phyloP scores from a whole-genome alignment of 2,888 invertebrate genomes.

The Amitus sp. region DNA sequence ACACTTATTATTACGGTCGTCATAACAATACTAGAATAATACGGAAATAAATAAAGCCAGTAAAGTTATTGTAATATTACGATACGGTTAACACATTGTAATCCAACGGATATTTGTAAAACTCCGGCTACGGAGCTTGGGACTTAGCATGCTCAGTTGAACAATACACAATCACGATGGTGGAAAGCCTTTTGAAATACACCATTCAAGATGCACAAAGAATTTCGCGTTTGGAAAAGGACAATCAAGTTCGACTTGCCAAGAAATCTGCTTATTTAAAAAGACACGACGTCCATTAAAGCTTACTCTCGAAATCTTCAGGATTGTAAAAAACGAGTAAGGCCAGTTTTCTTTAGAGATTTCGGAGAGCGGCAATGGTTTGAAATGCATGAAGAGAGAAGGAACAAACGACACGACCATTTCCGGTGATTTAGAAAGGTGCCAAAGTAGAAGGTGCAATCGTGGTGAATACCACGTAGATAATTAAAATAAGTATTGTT shows the following conservation, averaged over 20 bases:
- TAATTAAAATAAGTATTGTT: neutral
- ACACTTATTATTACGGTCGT: slow-evolving; percentile 33
- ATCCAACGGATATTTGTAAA: slow-evolving; percentile 46
- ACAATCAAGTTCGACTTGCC: slow-evolving; percentile 61
- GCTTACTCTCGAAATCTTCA: no score
- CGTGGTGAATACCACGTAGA: slow-evolving; percentile 3
- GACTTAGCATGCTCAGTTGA: slow-evolving; percentile 67
- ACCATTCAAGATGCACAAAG: slow-evolving; percentile 56
- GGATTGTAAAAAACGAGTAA: no score
- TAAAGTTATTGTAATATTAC: slow-evolving; percentile 47
- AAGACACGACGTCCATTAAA: slow-evolving; percentile 55
- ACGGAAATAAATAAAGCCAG: slow-evolving; percentile 60
- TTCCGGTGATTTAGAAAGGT: slow-evolving; percentile 42
- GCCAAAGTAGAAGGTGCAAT: slow-evolving; percentile 57
- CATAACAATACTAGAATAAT: slow-evolving; percentile 43
- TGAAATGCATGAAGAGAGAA: neutral
- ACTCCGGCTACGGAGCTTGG: slow-evolving; percentile 65
- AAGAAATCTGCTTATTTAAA: slow-evolving; percentile 47
- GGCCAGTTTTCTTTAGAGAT: no score
- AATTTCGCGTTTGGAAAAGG: slow-evolving; percentile 65
- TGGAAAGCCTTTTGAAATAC: slow-evolving; percentile 43
- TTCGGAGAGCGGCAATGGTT: no score
- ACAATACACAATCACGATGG: slow-evolving; percentile 60
- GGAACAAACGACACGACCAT: neutral
- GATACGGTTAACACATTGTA: slow-evolving; percentile 24